Evolutionary conservation across 2,888 invertebrate genomes (phyloP).

Genomic region (Copidosoma aretas): DNA sequence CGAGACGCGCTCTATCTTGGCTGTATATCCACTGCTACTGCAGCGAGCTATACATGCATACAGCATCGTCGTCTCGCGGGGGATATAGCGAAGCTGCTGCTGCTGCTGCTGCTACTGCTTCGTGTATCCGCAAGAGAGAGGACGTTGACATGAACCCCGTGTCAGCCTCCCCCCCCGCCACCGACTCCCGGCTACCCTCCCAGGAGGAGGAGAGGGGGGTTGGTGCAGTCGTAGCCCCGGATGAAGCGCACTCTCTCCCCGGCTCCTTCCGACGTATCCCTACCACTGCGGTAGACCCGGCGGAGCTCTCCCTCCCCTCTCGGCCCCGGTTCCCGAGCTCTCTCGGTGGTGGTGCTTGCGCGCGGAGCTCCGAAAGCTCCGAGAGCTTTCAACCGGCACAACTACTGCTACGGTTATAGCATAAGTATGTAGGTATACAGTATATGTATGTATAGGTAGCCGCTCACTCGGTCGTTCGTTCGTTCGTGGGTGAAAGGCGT

Average conservation of each 20-base stretch:
- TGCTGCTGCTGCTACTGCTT: not conserved
- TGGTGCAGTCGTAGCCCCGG: no score
- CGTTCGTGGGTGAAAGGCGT: constrained; percentile 54
- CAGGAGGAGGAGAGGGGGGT: no score
- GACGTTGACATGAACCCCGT: constrained; percentile 42
- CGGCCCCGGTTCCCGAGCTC: not conserved
- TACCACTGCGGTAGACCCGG: constrained; percentile 40
- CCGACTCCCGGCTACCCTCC: no score
- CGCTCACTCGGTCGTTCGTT: constrained; percentile 23
- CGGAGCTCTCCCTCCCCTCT: constrained; percentile 18
- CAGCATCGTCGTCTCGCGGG: not conserved
- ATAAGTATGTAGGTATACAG: no score
- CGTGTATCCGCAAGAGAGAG: constrained; percentile 37
- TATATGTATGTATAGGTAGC: no score
- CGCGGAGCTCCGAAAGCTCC: no score
- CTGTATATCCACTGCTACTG: not conserved
- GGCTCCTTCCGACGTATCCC: no score
- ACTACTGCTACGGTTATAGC: no score
- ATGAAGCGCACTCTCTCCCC: no score
- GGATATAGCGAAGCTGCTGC: constrained; percentile 9
- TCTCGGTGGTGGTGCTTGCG: no score
- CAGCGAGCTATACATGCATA: not conserved
- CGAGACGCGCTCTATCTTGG: not conserved
- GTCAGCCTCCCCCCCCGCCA: constrained; percentile 18
- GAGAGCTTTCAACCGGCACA: no score